Evolutionary conservation across 1,140 invertebrate genomes (phyloP), one percentile per base, ranked within the genome.

Genomic region (Eubasilissa regina): DNA sequence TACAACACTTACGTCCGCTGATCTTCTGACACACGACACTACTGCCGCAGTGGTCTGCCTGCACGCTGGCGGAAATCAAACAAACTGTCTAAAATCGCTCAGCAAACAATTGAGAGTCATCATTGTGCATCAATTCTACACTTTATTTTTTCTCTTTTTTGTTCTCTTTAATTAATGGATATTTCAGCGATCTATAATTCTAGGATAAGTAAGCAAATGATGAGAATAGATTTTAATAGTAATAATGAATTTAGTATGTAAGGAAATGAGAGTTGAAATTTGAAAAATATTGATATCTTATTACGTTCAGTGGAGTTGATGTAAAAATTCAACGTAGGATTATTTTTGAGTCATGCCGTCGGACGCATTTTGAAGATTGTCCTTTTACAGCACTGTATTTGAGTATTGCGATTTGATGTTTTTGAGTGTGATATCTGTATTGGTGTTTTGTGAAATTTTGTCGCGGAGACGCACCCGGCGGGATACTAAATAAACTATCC

Each of bases 181-280:
- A 45, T 45, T 45, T 68, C 64, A 21, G 66, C 70, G 48, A 56
- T 73, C 53, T 73, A 12, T 73, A 25, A 15, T 55, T 56, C 21
- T 73, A 73, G 19, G 12, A 45, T 73, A 73, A 73, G 70, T 73
- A 73, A 73, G 25, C 48, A 73, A 73, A 73, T 56, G 47, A 73
- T 35, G 21, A 70, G 45, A 25, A 70, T 55, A 73, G 70, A 56
- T 51, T 72, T 72, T 19, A 72, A 53, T 19, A 47, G 43, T n/a
- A 47, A 13, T 21, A 72, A 25, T 21, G 35, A 73, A 43, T 55
- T 73, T 73, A 73, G 70, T 35, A 25, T 43, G 11, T 73, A 73
- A 73, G 70, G 47, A 56, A 73, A 55, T 45, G n/a, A 45, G 19
- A 68, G 43, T 53, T 45, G 48, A 53, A 72, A 68, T 47, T 70